Evolutionary conservation across 92 coral and sea anemone species (phyloP), one percentile per base, ranked within the genome.

Genomic region (Porites divaricata): DNA sequence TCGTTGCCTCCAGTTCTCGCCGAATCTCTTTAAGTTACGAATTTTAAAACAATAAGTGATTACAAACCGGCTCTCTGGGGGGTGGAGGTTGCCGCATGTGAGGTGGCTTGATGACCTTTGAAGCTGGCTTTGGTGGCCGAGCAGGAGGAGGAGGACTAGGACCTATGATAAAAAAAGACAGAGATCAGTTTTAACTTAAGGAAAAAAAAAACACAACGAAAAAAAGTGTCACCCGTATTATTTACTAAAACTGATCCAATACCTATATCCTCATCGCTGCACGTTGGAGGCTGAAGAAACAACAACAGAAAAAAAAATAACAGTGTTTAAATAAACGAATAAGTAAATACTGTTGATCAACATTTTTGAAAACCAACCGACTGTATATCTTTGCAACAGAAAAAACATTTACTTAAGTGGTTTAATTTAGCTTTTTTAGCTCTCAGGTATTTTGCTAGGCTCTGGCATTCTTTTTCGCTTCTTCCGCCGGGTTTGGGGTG

Each of bases 51-150:
- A 70, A 70, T 13, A 48, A 19, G 13, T 2, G 15, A 9, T n/a
- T 6, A 62, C 71, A 7, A 23, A 65, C 73, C 74, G 35, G 83
- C 4, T 80, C 58, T 35, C 25, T 57, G 9, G 63, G 50, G 1
- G 76, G 76, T 19, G n/a, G 12, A 10, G 76, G 76, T 16, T 25
- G 85, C 6, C 3, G 53, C 61, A n/a, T 41, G 12, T 58, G 28
- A 1, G 69, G 68, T 0, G 66, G 74, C 75, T 69, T 80, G 49
- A 69, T 54, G 0, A 23, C 35, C 76, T 69, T 69, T 28, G 50
- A 8, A 28, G 57, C 19, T 68, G 84, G 74, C 24, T 80, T 80
- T 1, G 85, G 85, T 67, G 85, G 85, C n/a, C 85, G 85, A 41
- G 54, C 12, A 16, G 85, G 85, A 49, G 85, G 67, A 56, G 69